Percentiles rank a stretch among this genome's conserved stretches.
Evolutionary conservation across 1,140 invertebrate genomes (phyloP).

Genomic region (Acromyrmex heyeri): DNA sequence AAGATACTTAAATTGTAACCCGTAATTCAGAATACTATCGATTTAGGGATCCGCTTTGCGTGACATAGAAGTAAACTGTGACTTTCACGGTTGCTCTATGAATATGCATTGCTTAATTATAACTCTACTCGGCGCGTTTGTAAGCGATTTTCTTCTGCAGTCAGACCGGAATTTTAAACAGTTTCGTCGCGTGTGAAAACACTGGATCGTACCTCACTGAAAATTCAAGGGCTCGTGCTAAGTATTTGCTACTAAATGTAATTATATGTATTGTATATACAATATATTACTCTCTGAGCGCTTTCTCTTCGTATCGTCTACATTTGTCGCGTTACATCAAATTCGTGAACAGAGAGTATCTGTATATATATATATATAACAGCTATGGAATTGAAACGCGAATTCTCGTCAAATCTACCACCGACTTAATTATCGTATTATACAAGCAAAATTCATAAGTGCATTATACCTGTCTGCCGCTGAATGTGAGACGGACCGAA

Average conservation of each 20-base stretch:
- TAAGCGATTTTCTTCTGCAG: constrained; percentile 49
- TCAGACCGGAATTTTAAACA: constrained; percentile 42
- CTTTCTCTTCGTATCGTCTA: neutral
- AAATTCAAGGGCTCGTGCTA: constrained; percentile 30
- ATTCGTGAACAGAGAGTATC: neutral
- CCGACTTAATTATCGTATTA: constrained; percentile 22
- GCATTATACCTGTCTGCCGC: neutral
- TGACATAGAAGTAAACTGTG: constrained; percentile 35
- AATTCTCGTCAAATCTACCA: neutral
- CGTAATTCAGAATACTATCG: neutral
- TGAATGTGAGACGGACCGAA: constrained; percentile 1
- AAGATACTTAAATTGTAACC: neutral
- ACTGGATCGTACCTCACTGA: constrained; percentile 17
- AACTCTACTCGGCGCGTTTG: constrained; percentile 38
- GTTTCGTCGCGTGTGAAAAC: constrained; percentile 5
- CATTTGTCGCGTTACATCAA: neutral
- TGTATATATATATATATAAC: neutral
- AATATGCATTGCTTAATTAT: constrained; percentile 58
- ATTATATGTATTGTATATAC: neutral
- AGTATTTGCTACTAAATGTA: constrained; percentile 3
- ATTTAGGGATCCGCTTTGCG: neutral
- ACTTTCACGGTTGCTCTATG: constrained; percentile 46
- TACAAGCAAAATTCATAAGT: constrained; percentile 25
- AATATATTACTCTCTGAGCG: neutral
- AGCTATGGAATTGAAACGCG: neutral